Conservation (phyloP, 2,888 invertebrate genomes). For the Eupithecia vulgata region DNA sequence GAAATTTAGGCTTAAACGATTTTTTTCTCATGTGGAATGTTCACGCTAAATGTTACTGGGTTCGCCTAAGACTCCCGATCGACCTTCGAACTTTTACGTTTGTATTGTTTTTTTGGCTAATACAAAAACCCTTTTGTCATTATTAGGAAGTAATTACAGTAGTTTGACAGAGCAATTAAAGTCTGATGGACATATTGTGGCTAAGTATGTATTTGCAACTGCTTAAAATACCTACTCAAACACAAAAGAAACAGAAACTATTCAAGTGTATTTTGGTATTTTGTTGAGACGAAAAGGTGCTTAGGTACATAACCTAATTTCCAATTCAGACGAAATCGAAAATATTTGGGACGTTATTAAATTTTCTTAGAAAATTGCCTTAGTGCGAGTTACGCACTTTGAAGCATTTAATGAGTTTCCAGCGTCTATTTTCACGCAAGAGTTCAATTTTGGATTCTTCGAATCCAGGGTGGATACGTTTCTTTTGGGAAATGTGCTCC, state of each 20-base stretch:
- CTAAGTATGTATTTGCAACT: background rate
- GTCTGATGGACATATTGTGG: conserved; percentile 50
- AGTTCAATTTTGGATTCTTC: too few relatives aligned
- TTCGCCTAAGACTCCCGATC: background rate
- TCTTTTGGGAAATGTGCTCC: too few relatives aligned
- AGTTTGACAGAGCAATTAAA: conserved; percentile 71
- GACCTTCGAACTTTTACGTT: conserved; percentile 14
- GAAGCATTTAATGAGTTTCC: too few relatives aligned
- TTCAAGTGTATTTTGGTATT: background rate
- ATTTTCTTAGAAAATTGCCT: too few relatives aligned
- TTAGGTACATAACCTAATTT: too few relatives aligned
- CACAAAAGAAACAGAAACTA: background rate
- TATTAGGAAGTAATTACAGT: conserved; percentile 80
- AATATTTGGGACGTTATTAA: too few relatives aligned
- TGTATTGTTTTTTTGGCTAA: conserved; percentile 1
- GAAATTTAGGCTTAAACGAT: conserved; percentile 40
- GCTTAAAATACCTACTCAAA: background rate
- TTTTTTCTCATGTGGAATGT: conserved; percentile 11
- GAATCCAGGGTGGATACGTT: too few relatives aligned
- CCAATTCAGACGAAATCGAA: too few relatives aligned
- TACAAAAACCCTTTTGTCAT: conserved; percentile 69
- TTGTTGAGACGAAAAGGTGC: background rate
- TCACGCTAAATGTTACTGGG: background rate
- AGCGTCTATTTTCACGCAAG: too few relatives aligned
- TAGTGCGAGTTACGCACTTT: too few relatives aligned